These are phyloP conservation scores for Zoroaster sp. DNA, from an alignment of 53 echinoderm and acorn worm species.

Conservation along the genomic window DNA sequence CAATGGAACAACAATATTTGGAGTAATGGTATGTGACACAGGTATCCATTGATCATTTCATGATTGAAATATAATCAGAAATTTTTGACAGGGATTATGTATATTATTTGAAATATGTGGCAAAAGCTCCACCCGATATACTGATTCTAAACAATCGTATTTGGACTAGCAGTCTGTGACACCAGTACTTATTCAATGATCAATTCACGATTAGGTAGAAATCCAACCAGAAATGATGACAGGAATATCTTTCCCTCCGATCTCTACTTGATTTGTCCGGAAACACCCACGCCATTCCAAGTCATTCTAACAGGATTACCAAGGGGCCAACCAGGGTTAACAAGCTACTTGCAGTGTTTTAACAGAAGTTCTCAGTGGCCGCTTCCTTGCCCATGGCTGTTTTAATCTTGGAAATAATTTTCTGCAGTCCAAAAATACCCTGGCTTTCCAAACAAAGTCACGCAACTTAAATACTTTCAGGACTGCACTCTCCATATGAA, in stretches of 20 bases:
- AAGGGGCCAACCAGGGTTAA: not conserved
- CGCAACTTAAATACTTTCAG: slow-evolving; percentile 7
- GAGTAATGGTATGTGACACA: too few species aligned
- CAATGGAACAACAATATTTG: too few species aligned
- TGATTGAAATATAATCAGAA: too few species aligned
- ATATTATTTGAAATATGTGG: too few species aligned
- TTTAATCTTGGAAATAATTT: slow-evolving; percentile 35
- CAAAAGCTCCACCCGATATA: too few species aligned
- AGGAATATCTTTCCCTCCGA: not conserved
- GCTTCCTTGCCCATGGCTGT: slow-evolving; percentile 34
- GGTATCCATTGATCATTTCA: too few species aligned
- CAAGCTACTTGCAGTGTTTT: slow-evolving; percentile 8
- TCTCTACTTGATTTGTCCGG: not conserved
- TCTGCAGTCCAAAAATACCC: slow-evolving; percentile 26
- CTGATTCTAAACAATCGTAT: too few species aligned
- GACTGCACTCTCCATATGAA: not conserved
- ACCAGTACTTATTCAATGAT: not conserved
- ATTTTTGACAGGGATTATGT: too few species aligned
- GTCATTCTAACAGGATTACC: not conserved
- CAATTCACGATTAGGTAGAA: not conserved
- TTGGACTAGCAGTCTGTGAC: too few species aligned
- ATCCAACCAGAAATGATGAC: not conserved
- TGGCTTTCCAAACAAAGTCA: not conserved
- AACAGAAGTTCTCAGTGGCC: not conserved
- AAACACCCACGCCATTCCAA: slow-evolving; percentile 49